Conservation (phyloP, 2,113 vertebrate genomes). For the Tragelaphus strepsiceros region DNA sequence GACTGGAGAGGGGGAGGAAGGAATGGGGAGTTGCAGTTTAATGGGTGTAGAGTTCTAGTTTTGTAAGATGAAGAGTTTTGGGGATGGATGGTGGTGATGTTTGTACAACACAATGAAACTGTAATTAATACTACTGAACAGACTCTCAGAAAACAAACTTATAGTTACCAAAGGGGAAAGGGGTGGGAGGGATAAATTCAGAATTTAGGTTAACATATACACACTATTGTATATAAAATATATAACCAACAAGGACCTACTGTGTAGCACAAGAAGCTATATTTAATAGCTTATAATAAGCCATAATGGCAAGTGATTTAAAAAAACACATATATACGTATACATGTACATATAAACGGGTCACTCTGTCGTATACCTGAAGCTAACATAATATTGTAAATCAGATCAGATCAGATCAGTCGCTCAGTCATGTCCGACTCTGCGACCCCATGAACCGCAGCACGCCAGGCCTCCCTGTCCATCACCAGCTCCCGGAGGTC, state of each 20-base stretch:
- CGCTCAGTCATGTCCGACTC: no score
- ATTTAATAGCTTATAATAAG: background rate
- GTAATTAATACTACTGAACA: background rate
- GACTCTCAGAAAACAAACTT: background rate
- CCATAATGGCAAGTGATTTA: background rate
- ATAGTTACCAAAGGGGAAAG: background rate
- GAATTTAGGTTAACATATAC: background rate
- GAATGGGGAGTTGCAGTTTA: background rate
- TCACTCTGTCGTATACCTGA: background rate
- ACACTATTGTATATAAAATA: background rate
- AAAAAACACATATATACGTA: background rate
- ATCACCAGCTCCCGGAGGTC: no score
- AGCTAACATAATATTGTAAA: background rate
- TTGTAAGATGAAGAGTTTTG: background rate
- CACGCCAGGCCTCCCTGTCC: no score
- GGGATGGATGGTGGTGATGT: background rate
- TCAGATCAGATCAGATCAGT: no score
- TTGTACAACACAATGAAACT: background rate
- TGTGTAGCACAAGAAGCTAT: background rate
- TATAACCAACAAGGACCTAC: background rate
- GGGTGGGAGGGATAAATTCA: background rate
- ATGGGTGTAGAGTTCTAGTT: background rate
- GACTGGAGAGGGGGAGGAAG: background rate
- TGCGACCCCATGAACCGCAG: no score
- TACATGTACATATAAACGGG: background rate